Percentiles rank a stretch among this genome's conserved stretches.
phyloP scores from a whole-genome alignment of 1,140 invertebrate genomes.

The Ephestia elutella region DNA sequence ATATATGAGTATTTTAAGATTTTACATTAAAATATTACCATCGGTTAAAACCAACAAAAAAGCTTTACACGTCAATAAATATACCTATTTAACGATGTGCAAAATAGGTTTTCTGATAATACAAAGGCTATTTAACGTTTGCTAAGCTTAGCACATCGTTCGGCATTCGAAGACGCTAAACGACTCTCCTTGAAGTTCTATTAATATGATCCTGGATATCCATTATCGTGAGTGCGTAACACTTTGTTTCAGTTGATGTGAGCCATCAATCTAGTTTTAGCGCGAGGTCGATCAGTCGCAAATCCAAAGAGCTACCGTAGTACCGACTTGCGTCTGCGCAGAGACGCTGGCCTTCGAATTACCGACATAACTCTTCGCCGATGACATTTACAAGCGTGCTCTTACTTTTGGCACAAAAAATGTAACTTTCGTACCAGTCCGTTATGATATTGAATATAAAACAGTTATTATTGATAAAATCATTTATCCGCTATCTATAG shows the following conservation, averaged over 20 bases:
- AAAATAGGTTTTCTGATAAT: not conserved
- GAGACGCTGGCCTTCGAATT: constrained; percentile 10
- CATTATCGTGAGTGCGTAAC: not conserved
- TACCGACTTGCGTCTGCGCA: constrained; percentile 26
- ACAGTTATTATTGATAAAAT: too few species aligned
- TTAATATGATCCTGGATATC: not conserved
- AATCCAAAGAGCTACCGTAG: constrained; percentile 38
- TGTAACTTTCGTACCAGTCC: not conserved
- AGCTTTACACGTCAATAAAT: not conserved
- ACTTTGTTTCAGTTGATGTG: constrained; percentile 3
- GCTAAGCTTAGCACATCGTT: not conserved
- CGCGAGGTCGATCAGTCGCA: constrained; percentile 47
- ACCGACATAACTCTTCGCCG: constrained; percentile 25
- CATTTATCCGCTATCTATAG: too few species aligned
- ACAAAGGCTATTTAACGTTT: not conserved
- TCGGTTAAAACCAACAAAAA: not conserved
- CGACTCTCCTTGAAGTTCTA: not conserved
- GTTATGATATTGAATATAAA: not conserved
- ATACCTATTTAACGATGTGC: not conserved
- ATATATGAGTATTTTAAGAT: not conserved
- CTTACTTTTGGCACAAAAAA: not conserved
- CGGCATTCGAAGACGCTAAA: not conserved
- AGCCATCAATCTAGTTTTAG: constrained; percentile 58
- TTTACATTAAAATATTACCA: not conserved
- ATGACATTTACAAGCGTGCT: constrained; percentile 32